Conservation (phyloP, 1,140 invertebrate genomes). For the Microplitis demolitor region DNA sequence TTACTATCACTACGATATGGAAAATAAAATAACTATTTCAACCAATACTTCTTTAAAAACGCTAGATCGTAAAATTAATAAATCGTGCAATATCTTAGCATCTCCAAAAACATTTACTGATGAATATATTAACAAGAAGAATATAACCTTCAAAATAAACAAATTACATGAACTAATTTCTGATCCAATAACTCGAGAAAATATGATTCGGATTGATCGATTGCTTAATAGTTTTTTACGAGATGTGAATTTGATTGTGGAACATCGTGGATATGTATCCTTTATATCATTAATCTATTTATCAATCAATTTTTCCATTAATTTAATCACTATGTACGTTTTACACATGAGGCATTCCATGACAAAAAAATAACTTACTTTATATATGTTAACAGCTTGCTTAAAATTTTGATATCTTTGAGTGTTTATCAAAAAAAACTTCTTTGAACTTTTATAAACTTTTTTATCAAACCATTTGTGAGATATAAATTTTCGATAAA, state of each 20-base stretch:
- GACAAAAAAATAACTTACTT: background rate
- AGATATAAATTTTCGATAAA: too few relatives aligned
- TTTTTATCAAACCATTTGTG: too few relatives aligned
- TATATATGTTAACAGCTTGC: too few relatives aligned
- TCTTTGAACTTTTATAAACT: too few relatives aligned
- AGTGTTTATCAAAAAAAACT: too few relatives aligned
- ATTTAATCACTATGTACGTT: background rate
- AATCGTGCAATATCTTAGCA: background rate
- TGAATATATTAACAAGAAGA: background rate
- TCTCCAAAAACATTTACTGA: background rate
- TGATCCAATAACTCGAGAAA: constrained; percentile 35
- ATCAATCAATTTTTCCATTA: background rate
- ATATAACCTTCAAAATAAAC: constrained; percentile 24
- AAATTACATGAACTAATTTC: constrained; percentile 39
- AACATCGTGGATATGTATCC: constrained; percentile 46
- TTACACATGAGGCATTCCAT: background rate
- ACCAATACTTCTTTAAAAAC: background rate
- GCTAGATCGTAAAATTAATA: too few relatives aligned
- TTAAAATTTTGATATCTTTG: too few relatives aligned
- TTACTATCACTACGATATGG: too few relatives aligned
- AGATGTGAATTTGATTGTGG: too few relatives aligned
- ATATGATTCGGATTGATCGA: constrained; percentile 31
- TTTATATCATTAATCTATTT: constrained; percentile 27
- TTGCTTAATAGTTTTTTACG: constrained; percentile 35
- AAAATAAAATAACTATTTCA: background rate